Conservation (phyloP, 2,888 invertebrate genomes). For the Hyposoter didymator region DNA sequence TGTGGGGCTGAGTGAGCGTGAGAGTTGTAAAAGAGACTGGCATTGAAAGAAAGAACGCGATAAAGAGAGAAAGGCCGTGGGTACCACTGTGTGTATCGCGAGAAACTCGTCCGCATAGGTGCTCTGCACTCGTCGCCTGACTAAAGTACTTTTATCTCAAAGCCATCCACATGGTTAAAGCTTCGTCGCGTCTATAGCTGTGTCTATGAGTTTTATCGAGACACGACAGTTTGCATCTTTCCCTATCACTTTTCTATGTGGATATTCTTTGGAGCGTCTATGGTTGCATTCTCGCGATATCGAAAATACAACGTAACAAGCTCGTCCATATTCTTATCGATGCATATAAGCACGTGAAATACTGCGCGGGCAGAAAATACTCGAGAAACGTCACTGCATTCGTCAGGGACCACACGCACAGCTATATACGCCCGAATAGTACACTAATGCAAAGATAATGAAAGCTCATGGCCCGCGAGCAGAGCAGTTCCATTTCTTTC, state of each 20-base stretch:
- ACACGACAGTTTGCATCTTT: constrained; percentile 34
- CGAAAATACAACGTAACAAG: neutral
- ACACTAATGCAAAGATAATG: constrained; percentile 25
- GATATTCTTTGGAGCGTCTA: neutral
- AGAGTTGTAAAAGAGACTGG: constrained; percentile 37
- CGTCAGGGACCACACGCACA: constrained; percentile 34
- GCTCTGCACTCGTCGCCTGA: constrained; percentile 35
- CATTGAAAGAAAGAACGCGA: constrained; percentile 1
- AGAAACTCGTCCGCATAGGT: constrained; percentile 19
- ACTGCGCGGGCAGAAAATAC: neutral
- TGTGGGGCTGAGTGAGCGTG: constrained; percentile 23
- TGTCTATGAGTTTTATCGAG: neutral
- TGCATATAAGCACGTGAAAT: neutral
- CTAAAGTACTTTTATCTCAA: constrained; percentile 44
- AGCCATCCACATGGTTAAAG: neutral
- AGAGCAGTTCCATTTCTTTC: neutral
- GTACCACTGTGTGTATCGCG: neutral
- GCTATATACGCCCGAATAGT: neutral
- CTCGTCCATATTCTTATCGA: constrained; percentile 20
- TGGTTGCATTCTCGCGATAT: constrained; percentile 13
- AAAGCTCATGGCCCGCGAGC: neutral
- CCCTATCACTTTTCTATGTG: constrained; percentile 7
- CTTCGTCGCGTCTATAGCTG: neutral
- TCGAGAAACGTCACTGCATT: constrained; percentile 1
- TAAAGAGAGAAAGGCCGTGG: neutral